Percentiles rank a stretch among this genome's conserved stretches.
phyloP scores from a whole-genome alignment of 30 jellyfish, hydroid and myxozoan species.

The Rhopilema esculentum region DNA sequence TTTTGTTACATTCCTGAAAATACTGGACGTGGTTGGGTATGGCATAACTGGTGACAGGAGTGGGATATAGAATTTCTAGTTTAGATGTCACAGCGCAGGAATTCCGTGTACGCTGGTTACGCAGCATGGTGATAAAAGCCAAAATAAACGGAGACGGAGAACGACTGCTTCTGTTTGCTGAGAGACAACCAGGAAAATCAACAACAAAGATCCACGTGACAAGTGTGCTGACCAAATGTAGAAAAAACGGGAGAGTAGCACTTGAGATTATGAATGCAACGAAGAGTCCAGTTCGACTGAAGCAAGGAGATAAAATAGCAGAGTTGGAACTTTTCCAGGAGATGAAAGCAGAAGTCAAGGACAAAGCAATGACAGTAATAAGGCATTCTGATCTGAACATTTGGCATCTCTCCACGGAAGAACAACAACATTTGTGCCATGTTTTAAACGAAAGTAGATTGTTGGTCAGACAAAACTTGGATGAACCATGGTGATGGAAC shows the following conservation, averaged over 20 bases:
- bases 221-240: no score
- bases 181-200: no score
- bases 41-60: constrained; percentile 21
- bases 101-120: constrained; percentile 12
- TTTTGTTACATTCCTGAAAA: constrained; percentile 3
- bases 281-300: no score
- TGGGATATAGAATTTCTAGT: background rate
- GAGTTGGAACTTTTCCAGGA: no score
- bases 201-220: no score
- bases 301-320: no score
- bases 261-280: no score
- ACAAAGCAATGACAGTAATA: background rate
- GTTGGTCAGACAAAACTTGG: background rate
- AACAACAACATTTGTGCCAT: constrained; percentile 18
- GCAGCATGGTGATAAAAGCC: background rate
- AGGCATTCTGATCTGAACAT: constrained; percentile 10
- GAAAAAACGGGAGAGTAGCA: no score
- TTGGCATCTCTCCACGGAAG: constrained; percentile 1
- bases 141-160: background rate
- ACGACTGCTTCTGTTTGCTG: background rate
- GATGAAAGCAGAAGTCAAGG: background rate
- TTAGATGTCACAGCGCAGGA: constrained; percentile 2
- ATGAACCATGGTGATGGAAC: constrained; percentile 1
- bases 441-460: constrained; percentile 1
- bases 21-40: constrained; percentile 13